Percentiles rank a stretch among this genome's conserved stretches.
Conservation (phyloP, 64 coral and sea anemone species). For the Platygyra sinensis region DNA sequence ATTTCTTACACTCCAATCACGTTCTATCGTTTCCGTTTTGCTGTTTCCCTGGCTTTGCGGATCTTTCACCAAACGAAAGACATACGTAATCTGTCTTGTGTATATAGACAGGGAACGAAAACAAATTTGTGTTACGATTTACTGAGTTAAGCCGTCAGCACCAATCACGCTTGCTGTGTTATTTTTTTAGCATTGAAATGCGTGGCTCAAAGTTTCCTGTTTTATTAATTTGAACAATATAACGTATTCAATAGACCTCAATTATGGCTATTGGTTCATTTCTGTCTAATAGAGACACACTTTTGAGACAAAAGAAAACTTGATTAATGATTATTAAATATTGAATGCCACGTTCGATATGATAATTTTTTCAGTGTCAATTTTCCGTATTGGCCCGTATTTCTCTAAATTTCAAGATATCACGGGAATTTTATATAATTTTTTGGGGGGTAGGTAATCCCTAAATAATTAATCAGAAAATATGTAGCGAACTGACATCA, state of each 20-base stretch:
- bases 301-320: not conserved
- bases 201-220: not conserved
- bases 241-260: not conserved
- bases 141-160: not conserved
- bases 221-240: not conserved
- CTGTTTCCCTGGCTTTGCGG: not conserved
- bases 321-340: not conserved
- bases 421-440: not conserved
- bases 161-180: not conserved
- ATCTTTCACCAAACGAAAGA: not conserved
- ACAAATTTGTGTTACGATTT: not conserved
- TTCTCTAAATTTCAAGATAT: not conserved
- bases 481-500: not conserved
- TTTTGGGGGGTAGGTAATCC: not conserved
- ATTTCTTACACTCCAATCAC: slow-evolving; percentile 10
- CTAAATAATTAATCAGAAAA: not conserved
- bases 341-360: not conserved
- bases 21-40: not conserved
- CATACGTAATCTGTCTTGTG: slow-evolving; percentile 1
- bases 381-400: not conserved
- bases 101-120: slow-evolving; percentile 7
- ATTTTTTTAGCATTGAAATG: not conserved
- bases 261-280: not conserved
- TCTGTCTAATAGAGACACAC: not conserved
- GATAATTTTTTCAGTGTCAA: not conserved